Evolutionary conservation across 2,888 invertebrate genomes (phyloP).

Genomic region (Mythimna lalbum): DNA sequence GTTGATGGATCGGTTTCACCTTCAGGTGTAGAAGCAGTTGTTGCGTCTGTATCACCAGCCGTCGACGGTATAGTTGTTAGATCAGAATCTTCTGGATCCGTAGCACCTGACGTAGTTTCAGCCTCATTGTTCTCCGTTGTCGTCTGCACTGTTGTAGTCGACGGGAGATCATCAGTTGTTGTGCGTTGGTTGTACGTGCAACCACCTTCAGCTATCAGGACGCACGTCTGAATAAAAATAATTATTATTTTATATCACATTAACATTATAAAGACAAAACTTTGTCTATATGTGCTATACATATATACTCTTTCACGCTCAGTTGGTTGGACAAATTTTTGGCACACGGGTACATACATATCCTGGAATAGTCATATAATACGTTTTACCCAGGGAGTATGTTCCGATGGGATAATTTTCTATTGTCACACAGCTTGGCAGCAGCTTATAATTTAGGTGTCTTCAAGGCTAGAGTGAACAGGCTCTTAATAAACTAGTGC

Average conservation of each 20-base stretch:
- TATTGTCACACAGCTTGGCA: no score
- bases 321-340: no score
- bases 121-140: conserved; percentile 22
- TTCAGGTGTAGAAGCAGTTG: background rate
- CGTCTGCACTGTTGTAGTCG: conserved; percentile 37
- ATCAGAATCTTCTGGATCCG: background rate
- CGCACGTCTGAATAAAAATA: conserved; percentile 31
- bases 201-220: conserved; percentile 53
- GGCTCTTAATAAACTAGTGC: no score
- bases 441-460: no score
- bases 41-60: background rate
- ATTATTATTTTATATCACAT: background rate
- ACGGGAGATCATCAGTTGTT: conserved; percentile 35
- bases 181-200: conserved; percentile 43
- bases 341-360: no score
- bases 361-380: no score
- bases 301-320: no score
- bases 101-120: conserved; percentile 16
- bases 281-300: no score
- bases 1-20: background rate
- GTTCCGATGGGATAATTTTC: no score
- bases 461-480: no score
- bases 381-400: no score
- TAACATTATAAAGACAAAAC: background rate
- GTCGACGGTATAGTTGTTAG: background rate